Base-by-base conservation (phyloP, 2,888 invertebrate genomes). In the Podabrus alpinus region DNA sequence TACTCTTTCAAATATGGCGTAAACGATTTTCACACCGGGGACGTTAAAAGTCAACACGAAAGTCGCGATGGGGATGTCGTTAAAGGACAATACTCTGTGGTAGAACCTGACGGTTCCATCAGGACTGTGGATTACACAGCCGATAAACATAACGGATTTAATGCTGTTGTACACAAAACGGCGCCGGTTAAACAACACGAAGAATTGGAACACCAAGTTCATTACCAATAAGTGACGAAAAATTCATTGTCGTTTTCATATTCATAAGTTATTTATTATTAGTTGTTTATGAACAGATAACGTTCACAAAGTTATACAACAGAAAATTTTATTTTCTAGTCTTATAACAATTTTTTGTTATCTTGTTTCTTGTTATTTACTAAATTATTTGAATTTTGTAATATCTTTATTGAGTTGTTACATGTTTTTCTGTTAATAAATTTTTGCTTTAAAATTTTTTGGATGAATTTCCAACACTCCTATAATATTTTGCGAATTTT, bases 41-140 rank as follows among this genome's bases (percentile, higher is more conserved):
- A 87, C 76, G 85, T 86, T 62, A 87, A 87, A 74, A 83, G 83
- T 68, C 86, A 86, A 68, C 85, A 85, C 25, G 87, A 87, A 76
- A 83, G 84, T 9, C 80, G 87, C 59, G 86, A 87, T 76, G 87
- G 87, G 13, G 86, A 87, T 75, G 83, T 84, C 9, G 87, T 87
- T 3, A 86, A 87, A 81, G 87, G 87, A 9, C 84, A 86, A 73
- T 87, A 87, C 77, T 84, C 86, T 0, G 77, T 87, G 13, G 85
- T 86, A n/a, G 87, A 87, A 79, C 85, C 87, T 0, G 87, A 87
- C 78, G 87, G 87, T 71, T 85, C 85, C 11, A 78, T 87, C 5
- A 81, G 87, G 69, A 87, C 86, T 11, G 87, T 87, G 16, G 84
- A 86, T 62, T 87, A 87, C 74, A 86, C 86, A 1, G 86, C 87